Evolutionary conservation across 2,113 vertebrate genomes (phyloP).

Genomic region (Haplochromis burtoni): DNA sequence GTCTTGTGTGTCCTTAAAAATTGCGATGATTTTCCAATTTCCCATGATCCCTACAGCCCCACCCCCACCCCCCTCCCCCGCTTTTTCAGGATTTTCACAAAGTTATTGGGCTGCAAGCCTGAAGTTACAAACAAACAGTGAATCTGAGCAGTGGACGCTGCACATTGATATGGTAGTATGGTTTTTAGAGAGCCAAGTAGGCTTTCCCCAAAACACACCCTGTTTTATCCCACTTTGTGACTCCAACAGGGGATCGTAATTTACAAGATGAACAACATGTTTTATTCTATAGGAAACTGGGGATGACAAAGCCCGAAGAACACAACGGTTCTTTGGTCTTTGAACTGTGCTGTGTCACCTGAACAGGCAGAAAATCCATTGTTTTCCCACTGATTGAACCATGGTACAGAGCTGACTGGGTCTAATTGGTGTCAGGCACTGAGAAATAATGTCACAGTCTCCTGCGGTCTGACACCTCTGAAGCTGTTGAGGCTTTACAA

Average conservation of each 20-base stretch:
- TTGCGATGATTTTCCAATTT: background rate
- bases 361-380: background rate
- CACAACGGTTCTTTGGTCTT: background rate
- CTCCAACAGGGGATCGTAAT: background rate
- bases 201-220: background rate
- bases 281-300: background rate
- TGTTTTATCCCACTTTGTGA: background rate
- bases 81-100: background rate
- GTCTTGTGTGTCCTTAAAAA: background rate
- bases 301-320: background rate
- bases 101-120: background rate
- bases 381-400: background rate
- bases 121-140: background rate
- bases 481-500: background rate
- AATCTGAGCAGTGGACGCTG: background rate
- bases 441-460: background rate
- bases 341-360: background rate
- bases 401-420: background rate
- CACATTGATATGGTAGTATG: background rate
- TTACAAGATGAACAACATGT: background rate
- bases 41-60: background rate
- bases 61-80: accelerated
- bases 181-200: background rate
- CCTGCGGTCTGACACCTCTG: background rate
- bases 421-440: background rate